Percentiles rank a stretch among this genome's conserved stretches.
phyloP scores from a whole-genome alignment of 2,888 invertebrate genomes.

The Hypolimnas misippus region DNA sequence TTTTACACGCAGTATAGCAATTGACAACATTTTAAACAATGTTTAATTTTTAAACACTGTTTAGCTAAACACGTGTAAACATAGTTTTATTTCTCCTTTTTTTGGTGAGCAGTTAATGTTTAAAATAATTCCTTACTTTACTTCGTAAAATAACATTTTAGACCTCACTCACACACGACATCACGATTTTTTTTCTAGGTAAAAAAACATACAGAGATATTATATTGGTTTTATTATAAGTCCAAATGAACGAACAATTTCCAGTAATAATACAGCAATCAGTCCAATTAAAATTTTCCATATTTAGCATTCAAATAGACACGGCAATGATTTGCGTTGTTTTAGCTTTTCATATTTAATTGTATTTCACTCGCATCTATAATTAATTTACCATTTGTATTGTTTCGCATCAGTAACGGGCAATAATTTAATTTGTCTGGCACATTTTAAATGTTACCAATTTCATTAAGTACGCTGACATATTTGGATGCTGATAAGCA shows the following conservation, averaged over 20 bases:
- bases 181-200: background rate
- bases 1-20: too few relatives aligned
- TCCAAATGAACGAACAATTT: background rate
- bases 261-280: background rate
- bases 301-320: slow-evolving; percentile 10
- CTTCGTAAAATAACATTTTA: too few relatives aligned
- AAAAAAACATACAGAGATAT: background rate
- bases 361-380: background rate
- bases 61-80: too few relatives aligned
- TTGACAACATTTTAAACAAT: too few relatives aligned
- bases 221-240: background rate
- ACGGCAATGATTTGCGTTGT: slow-evolving; percentile 3
- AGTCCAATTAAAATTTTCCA: slow-evolving; percentile 12
- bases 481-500: too few relatives aligned
- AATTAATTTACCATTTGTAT: slow-evolving; percentile 13
- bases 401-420: background rate
- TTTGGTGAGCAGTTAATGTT: too few relatives aligned
- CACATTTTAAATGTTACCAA: slow-evolving; percentile 1
- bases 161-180: too few relatives aligned
- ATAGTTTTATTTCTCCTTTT: too few relatives aligned
- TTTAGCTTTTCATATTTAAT: slow-evolving; percentile 9
- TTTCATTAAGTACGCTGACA: background rate
- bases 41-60: too few relatives aligned
- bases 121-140: too few relatives aligned
- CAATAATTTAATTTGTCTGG: background rate